Base-by-base conservation (phyloP, 2,797 vertebrate species). In the Phoxinus dragarum region DNA sequence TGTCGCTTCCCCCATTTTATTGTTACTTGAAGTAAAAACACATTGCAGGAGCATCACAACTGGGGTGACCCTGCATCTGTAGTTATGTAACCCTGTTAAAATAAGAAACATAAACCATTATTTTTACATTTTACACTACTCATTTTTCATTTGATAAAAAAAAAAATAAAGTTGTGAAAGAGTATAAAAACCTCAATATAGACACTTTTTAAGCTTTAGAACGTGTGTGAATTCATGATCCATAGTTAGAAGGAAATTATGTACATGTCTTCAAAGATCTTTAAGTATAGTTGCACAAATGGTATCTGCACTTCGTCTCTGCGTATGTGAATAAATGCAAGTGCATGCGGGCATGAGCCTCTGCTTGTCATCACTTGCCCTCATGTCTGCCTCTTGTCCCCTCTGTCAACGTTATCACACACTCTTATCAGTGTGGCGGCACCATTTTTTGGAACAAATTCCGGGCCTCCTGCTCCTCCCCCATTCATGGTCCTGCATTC, bases 321-420 rank as follows among this genome's bases (percentile, higher is more conserved):
- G 42, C 47, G 27, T 44, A 16, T 86, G 74, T 78, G 73, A 86
- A 80, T 66, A 73, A 76, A 73, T 71, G 68, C 71, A 85, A 17
- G 71, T 6, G 38, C 31, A 73, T 87, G n/a, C 27, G 74, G 61
- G 81, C 82, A 56, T 82, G 52, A 36, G 76, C 21, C 23, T 49
- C 36, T 88, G 80, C 82, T 36, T 89, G 86, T 86, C 87, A 86
- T 78, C 82, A 85, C 86, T 84, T 86, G 89, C 75, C 84, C 87
- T 84, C 74, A 54, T 86, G 47, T 89, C 82, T 81, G 86, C 86
- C 82, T 89, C 84, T 84, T 66, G 84, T 85, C 86, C 83, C 86
- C 81, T 66, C 81, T 87, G 81, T 86, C 84, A 84, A 56, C 12
- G 34, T 88, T 91, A 90, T 91, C 90, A 87, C 59, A 72, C 44